phyloP scores from a whole-genome alignment of 2,113 vertebrate genomes.

The Oncorhynchus keta region DNA sequence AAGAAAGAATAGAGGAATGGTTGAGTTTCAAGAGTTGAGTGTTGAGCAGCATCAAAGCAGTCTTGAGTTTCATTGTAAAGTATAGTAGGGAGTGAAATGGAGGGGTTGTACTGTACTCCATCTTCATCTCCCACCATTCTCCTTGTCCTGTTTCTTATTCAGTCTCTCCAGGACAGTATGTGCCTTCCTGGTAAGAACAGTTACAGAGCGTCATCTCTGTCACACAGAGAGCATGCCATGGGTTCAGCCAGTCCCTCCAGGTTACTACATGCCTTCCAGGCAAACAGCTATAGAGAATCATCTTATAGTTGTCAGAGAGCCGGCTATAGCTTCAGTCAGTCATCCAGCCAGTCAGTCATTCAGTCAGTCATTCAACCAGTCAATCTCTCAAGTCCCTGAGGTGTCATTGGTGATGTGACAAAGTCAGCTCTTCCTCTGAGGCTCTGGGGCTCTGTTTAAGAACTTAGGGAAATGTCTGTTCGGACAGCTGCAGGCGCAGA shows the following conservation, averaged over 20 bases:
- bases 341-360: background rate
- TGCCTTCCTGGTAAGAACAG: background rate
- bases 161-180: background rate
- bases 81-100: background rate
- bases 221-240: background rate
- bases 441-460: background rate
- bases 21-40: background rate
- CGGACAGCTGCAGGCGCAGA: constrained; percentile 5
- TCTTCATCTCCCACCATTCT: background rate
- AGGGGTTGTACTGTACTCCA: background rate
- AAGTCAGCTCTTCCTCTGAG: background rate
- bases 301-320: background rate
- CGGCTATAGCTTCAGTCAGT: background rate
- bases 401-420: background rate
- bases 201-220: background rate
- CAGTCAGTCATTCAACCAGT: background rate
- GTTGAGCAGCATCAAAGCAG: constrained; percentile 1
- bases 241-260: no score
- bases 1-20: background rate
- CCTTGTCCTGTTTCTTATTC: background rate
- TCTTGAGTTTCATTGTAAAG: background rate
- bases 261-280: no score
- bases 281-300: no score
- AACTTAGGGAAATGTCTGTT: background rate
- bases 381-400: constrained; percentile 3